These are phyloP conservation scores for Pseudochirops corinnae DNA, from an alignment of 2,797 vertebrate species.

Conservation along the genomic window DNA sequence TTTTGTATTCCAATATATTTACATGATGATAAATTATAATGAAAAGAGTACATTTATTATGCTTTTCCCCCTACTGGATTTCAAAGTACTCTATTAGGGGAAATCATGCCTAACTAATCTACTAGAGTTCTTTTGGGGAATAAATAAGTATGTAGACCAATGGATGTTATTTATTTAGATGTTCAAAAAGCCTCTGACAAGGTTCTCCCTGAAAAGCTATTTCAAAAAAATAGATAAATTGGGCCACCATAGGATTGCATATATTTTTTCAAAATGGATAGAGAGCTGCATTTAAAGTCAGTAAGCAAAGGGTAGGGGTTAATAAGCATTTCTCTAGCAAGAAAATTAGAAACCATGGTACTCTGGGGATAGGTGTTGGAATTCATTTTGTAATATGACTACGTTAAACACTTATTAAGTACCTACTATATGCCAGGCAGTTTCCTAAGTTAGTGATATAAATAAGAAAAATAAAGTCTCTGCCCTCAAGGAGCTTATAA, in stretches of 20 bases:
- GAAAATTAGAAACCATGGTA: not conserved
- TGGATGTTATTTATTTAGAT: slow-evolving; percentile 48
- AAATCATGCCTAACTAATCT: slow-evolving; percentile 61
- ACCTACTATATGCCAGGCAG: not conserved
- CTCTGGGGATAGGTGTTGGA: not conserved
- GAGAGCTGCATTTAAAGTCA: slow-evolving; percentile 14
- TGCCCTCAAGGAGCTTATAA: not conserved
- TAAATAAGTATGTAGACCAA: not conserved
- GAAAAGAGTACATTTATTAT: slow-evolving; percentile 40
- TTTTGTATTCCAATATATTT: slow-evolving; percentile 50
- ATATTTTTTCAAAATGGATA: slow-evolving; percentile 44
- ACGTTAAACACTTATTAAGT: not conserved
- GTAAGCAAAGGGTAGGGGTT: not conserved
- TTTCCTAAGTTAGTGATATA: not conserved
- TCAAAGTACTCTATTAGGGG: slow-evolving; percentile 36
- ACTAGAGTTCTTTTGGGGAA: slow-evolving; percentile 43
- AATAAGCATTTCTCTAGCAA: not conserved
- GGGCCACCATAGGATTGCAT: slow-evolving; percentile 15
- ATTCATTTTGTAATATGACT: not conserved
- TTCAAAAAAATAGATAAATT: slow-evolving; percentile 22
- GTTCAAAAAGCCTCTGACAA: slow-evolving; percentile 53
- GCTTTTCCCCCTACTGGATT: slow-evolving; percentile 25
- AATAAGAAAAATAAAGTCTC: not conserved
- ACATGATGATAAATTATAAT: slow-evolving; percentile 60
- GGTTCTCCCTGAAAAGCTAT: slow-evolving; percentile 26